These are phyloP conservation scores for Himalopsyche japonica DNA, from an alignment of 2,888 invertebrate species.

Conservation along the genomic window DNA sequence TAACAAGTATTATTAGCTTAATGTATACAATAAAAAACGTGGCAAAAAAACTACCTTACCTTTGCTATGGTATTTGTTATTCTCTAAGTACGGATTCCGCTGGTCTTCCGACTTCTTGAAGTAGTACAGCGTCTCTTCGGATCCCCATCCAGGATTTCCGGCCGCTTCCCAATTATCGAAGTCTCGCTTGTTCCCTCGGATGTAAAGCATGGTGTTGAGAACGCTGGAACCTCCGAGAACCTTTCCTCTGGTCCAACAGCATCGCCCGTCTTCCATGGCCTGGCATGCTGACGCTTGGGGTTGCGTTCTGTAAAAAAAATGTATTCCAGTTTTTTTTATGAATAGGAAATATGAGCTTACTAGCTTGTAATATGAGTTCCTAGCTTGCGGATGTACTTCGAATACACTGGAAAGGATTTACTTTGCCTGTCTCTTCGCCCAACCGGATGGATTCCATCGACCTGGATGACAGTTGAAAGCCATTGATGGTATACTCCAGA, in stretches of 20 bases:
- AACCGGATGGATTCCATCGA: no score
- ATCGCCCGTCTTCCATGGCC: conserved; percentile 82
- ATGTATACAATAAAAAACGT: no score
- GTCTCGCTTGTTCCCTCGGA: conserved; percentile 84
- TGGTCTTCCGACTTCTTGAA: conserved; percentile 88
- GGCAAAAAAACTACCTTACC: conserved; percentile 52
- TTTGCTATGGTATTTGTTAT: conserved; percentile 71
- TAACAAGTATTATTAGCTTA: no score
- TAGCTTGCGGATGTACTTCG: no score
- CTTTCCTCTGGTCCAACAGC: conserved; percentile 90
- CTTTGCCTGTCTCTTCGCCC: no score
- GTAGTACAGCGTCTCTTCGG: conserved; percentile 77
- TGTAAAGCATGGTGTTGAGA: conserved; percentile 89
- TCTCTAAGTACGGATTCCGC: conserved; percentile 83
- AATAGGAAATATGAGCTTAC: no score
- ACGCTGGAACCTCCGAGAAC: conserved; percentile 86
- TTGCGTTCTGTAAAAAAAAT: conserved; percentile 66
- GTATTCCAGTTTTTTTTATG: not conserved
- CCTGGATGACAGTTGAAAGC: no score
- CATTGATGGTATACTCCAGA: no score
- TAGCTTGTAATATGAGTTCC: no score
- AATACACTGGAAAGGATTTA: no score
- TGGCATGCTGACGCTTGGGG: conserved; percentile 82
- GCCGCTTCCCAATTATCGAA: conserved; percentile 85
- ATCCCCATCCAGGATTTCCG: conserved; percentile 89